Base-by-base conservation (phyloP, 2,888 invertebrate genomes). In the Hydroisotoma schaefferi region DNA sequence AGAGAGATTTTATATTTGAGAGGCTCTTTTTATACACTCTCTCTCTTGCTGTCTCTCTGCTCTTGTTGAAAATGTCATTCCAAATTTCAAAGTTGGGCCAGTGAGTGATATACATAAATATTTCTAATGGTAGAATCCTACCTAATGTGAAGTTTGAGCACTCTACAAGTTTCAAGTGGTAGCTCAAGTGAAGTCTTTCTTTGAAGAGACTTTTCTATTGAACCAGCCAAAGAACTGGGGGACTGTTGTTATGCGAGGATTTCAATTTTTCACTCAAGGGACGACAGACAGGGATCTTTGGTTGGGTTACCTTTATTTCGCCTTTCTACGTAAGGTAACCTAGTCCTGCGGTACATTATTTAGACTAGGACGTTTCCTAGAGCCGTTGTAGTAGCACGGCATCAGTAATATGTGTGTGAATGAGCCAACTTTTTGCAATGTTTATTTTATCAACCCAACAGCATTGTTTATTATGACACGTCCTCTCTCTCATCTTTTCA, bases 361-460 rank as follows among this genome's bases (percentile, higher is more conserved):
- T n/a, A n/a, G n/a, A n/a, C n/a, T n/a, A n/a, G n/a, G n/a, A n/a
- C n/a, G n/a, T n/a, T n/a, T n/a, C n/a, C n/a, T n/a, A n/a, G n/a
- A n/a, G n/a, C n/a, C n/a, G n/a, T n/a, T n/a, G n/a, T n/a, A n/a
- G n/a, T n/a, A n/a, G n/a, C n/a, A n/a, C n/a, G n/a, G n/a, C n/a
- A n/a, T n/a, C n/a, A n/a, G n/a, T n/a, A n/a, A n/a, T n/a, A n/a
- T n/a, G n/a, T n/a, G n/a, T n/a, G 20, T 29, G 25, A 25, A 52
- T 57, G 59, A 56, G 29, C 43, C 56, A 38, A 59, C 63, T 69
- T 70, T 71, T 71, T 71, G 71, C 71, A 71, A 71, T 71, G 69
- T 71, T 68, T 71, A 69, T 71, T 68, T 69, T 68, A 51, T 56
- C 60, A 51, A 49, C 57, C 55, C 59, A 25, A 47, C 48, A 38